Evolutionary conservation across 2,797 vertebrate species (phyloP).

Genomic region (Leptatherina wallacei): DNA sequence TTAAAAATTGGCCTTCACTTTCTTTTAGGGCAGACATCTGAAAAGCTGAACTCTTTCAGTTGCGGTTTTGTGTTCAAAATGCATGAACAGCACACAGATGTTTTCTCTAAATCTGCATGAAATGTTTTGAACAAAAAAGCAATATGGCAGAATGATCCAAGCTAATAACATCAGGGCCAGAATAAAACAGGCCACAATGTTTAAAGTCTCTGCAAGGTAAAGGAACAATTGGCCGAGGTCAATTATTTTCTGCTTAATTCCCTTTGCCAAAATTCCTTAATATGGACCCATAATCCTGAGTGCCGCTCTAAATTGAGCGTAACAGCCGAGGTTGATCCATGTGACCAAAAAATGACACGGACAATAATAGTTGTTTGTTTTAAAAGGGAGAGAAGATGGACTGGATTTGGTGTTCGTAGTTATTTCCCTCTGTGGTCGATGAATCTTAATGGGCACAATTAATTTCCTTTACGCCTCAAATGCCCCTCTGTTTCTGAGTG

Average conservation of each 20-base stretch:
- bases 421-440: conserved; percentile 73
- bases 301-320: conserved; percentile 30
- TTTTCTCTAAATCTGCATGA: conserved; percentile 59
- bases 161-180: conserved; percentile 45
- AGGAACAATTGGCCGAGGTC: conserved; percentile 41
- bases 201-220: conserved; percentile 26
- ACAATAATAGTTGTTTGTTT: conserved; percentile 41
- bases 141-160: conserved; percentile 48
- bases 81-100: conserved; percentile 49
- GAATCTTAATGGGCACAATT: conserved; percentile 83
- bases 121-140: conserved; percentile 63
- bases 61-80: conserved; percentile 66
- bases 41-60: conserved; percentile 46
- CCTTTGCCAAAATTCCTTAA: conserved; percentile 52
- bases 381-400: conserved; percentile 55
- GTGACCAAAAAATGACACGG: conserved; percentile 66
- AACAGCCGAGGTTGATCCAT: conserved; percentile 59
- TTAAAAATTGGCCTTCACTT: conserved; percentile 39
- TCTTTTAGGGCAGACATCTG: conserved; percentile 37
- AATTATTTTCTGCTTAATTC: conserved; percentile 68
- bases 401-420: conserved; percentile 53
- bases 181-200: conserved; percentile 33
- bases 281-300: conserved; percentile 57
- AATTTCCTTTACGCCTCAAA: conserved; percentile 78
- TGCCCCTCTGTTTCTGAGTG: conserved; percentile 70